Base-by-base conservation (phyloP, 1,140 invertebrate species). In the Drosophila simulans region DNA sequence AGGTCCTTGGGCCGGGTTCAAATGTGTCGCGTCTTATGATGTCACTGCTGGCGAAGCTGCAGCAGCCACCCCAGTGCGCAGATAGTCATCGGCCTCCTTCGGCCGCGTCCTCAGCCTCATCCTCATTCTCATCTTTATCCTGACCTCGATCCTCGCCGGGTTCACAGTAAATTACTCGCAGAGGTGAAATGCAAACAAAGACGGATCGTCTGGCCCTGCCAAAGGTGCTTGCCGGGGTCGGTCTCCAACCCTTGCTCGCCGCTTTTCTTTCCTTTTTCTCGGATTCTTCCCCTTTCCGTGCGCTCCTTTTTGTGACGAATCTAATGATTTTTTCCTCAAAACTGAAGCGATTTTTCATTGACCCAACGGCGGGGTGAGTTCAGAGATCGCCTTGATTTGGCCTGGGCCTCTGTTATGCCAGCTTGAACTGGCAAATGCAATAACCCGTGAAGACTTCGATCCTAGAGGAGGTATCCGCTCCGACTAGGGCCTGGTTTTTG, bases 11-110 rank as follows among this genome's bases (percentile, higher is more conserved):
- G 59, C 52, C 57, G 70, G 60, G 83, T 72, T 88, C 70, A 79
- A 82, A 90, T 83, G 58, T 90, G 81, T 86, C 86, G 80, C 86
- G 69, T 90, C 86, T 90, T 90, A 90, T 90, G 81, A 91, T 91
- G 81, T 82, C 75, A 91, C 54, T 85, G 80, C 77, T 77, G 71
- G 74, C 59, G 48, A 63, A 27, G 43, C 60, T 62, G 52, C 59
- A 55, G 52, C 58, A 65, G 22, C 78, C 70, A 77, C 71, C 78
- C 74, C 70, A 42, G 42, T 37, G 12, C 57, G 65, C 45, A 83
- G 78, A 80, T 75, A 90, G 70, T 80, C 56, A 71, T 78, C 75
- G 72, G 74, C 49, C 76, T 53, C 27, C 62, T 22, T 34, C 40
- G 58, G 59, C 45, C 17, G 53, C 52, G 62, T 68, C 45, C 46